Evolutionary conservation across 2,888 invertebrate genomes (phyloP), one percentile per base, ranked within the genome.

Genomic region (Xylota segnis): DNA sequence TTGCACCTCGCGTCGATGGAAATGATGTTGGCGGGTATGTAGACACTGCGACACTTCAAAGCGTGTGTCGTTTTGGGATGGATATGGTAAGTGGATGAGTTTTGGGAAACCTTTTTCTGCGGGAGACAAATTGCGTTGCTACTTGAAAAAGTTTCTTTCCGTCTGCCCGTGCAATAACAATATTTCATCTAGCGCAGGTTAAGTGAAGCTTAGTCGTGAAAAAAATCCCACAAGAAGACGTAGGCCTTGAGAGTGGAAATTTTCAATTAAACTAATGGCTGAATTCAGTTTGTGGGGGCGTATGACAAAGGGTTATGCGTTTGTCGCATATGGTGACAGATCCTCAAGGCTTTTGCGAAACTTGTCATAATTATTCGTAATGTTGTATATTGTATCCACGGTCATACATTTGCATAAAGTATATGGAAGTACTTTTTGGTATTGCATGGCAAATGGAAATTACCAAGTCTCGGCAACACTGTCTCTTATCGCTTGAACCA

Each of bases 231-330:
- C 43, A 50, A 23, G 29, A 40, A 74, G 45, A 54, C 54, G 16
- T 23, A 23, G 34, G 27, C 18, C 9, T 14, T 63, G 4, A 45
- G 32, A 63, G 12, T 45, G 23, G 12, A 74, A 78, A 58, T 43
- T 47, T 78, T 71, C 63, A 71, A 78, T 65, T 65, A 78, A 71
- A 71, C 65, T 65, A 71, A 78, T 71, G 77, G 54, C 7, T 1
- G 27, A 40, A 59, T 59, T 10, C 9, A 10, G 7, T 71, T 59
- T 34, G 16, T 29, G 12, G 12, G 27, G 27, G 32, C 16, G 23
- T 7, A 52, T 47, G 23, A 12, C 18, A 50, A 66, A 34, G 66
- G 16, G 27, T 52, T 66, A 16, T 50, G 45, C 34, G 18, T 34
- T 34, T 72, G 59, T 72, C 50, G 59, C 50, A 34, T 59, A 52